Conservation (phyloP, 1,140 invertebrate species). For the Ceratina calcarata region DNA sequence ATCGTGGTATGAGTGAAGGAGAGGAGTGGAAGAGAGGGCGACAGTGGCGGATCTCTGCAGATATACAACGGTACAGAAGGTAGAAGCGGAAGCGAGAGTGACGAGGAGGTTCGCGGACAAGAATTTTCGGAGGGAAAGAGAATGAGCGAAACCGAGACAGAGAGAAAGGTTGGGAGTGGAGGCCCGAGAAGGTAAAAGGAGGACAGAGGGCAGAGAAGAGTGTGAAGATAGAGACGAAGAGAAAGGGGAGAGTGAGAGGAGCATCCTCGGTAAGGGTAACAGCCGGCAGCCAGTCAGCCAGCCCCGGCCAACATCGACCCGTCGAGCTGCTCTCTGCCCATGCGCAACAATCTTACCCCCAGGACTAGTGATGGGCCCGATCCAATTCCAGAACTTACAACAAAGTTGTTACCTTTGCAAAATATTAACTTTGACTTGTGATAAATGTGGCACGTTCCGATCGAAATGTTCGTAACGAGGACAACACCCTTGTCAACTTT, state of each 20-base stretch:
- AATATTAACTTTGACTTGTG: constrained; percentile 2
- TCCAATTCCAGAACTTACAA: constrained; percentile 72
- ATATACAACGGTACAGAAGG: constrained; percentile 20
- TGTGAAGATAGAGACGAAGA: constrained; percentile 22
- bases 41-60: constrained; percentile 16
- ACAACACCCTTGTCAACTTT: no score
- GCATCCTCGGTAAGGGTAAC: constrained; percentile 53
- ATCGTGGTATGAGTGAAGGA: not conserved
- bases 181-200: not conserved
- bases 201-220: constrained; percentile 23
- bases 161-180: not conserved
- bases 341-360: constrained; percentile 70
- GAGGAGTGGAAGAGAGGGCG: not conserved
- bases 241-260: constrained; percentile 40
- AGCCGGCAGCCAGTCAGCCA: constrained; percentile 70
- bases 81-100: constrained; percentile 22
- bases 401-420: constrained; percentile 55
- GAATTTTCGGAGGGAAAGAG: constrained; percentile 35
- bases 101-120: not conserved
- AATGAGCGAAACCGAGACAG: constrained; percentile 19
- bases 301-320: constrained; percentile 79
- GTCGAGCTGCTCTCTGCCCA: constrained; percentile 71
- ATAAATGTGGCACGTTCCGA: no score
- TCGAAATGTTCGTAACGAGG: no score
- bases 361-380: constrained; percentile 72